These are phyloP conservation scores for Ptychochromis oligacanthus DNA, from an alignment of 2,113 vertebrate species.

Conservation along the genomic window DNA sequence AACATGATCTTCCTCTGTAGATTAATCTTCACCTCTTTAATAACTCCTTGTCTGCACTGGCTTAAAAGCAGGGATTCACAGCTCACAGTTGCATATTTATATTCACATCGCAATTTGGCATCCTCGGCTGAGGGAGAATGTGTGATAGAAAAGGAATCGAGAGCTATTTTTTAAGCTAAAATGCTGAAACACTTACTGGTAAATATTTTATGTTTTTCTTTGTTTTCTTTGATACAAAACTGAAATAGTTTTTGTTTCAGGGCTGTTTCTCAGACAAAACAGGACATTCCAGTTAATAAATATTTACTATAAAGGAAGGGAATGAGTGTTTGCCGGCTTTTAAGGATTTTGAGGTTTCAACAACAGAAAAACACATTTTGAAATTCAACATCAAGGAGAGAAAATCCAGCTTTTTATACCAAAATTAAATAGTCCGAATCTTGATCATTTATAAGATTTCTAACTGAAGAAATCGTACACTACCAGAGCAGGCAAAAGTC, in stretches of 20 bases:
- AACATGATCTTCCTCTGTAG: neutral
- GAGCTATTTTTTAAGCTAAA: neutral
- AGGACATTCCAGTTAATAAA: neutral
- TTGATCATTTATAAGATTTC: slow-evolving; percentile 5
- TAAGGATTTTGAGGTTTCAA: neutral
- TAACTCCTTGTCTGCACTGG: neutral
- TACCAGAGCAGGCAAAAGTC: neutral
- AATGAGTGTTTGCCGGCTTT: neutral
- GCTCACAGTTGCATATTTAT: neutral
- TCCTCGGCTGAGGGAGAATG: neutral
- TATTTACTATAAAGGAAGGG: neutral
- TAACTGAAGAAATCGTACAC: neutral
- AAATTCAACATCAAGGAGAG: neutral
- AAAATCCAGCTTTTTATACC: neutral
- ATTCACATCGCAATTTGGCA: neutral
- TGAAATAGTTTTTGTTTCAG: neutral
- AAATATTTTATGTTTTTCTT: neutral
- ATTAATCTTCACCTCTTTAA: neutral
- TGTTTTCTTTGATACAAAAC: neutral
- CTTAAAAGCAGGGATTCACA: neutral
- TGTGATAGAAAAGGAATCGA: neutral
- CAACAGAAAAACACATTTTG: neutral
- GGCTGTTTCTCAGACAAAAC: neutral
- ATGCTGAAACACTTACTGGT: neutral
- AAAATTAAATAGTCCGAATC: neutral